These are phyloP conservation scores for Eurystomus gularis DNA, from an alignment of 2,113 vertebrate genomes.

Conservation along the genomic window DNA sequence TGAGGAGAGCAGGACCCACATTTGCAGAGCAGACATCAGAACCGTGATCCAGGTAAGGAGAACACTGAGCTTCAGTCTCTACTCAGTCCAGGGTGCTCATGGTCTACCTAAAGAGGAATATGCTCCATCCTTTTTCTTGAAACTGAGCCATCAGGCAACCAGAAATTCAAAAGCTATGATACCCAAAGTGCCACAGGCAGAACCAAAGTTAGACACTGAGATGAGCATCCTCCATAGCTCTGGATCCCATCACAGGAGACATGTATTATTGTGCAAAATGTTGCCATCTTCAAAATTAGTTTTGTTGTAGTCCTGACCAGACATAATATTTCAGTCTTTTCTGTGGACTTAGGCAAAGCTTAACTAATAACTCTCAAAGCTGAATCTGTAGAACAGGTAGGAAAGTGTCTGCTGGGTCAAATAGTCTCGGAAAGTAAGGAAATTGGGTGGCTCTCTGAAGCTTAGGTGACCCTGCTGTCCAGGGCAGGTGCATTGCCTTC, in stretches of 20 bases:
- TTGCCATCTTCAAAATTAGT: neutral
- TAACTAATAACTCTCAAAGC: neutral
- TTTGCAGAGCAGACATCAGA: neutral
- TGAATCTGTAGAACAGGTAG: neutral
- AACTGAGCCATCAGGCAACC: neutral
- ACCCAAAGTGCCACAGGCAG: neutral
- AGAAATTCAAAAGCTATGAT: neutral
- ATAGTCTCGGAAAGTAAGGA: neutral
- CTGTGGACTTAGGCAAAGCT: neutral
- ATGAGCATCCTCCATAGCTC: no score
- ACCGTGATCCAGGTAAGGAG: neutral
- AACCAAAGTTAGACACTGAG: neutral
- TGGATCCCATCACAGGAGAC: no score
- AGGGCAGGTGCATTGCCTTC: neutral
- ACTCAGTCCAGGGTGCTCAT: neutral
- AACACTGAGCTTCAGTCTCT: neutral
- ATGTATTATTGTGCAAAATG: neutral
- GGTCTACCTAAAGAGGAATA: neutral
- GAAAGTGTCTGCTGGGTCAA: neutral
- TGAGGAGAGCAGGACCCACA: fast-evolving
- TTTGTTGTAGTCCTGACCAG: neutral
- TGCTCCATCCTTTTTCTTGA: neutral
- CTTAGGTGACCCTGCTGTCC: neutral
- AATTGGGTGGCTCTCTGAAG: neutral
- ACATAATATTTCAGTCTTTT: neutral